A percentile compares a stretch with the other conserved stretches of the same genome.
Conservation (phyloP, 2,888 invertebrate genomes). For the Tachina lurida region DNA sequence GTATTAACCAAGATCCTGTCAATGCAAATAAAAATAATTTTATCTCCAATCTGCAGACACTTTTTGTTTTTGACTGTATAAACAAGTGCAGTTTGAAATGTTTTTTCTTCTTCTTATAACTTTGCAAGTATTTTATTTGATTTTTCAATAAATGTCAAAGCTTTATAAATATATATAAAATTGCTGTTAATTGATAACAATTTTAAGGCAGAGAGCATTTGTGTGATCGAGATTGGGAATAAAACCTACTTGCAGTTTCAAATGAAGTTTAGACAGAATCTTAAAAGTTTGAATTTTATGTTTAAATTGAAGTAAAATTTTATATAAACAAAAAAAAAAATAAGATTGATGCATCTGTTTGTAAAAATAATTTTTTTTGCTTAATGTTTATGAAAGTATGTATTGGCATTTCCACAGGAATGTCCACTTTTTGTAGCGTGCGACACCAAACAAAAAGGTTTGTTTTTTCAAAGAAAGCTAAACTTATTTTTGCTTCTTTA, state of each 20-base stretch:
- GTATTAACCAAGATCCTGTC: background rate
- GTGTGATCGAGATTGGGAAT: slow-evolving; percentile 24
- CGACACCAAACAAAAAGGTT: too few species aligned
- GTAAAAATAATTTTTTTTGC: too few species aligned
- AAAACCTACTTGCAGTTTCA: slow-evolving; percentile 47
- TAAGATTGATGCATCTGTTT: too few species aligned
- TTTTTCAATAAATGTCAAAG: slow-evolving; percentile 49
- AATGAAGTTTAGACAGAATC: slow-evolving; percentile 9
- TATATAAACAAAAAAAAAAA: too few species aligned
- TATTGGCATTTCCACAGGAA: too few species aligned
- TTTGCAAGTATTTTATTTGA: background rate
- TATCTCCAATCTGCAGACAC: background rate
- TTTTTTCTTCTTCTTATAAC: background rate
- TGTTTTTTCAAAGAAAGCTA: too few species aligned
- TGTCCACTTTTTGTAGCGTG: too few species aligned
- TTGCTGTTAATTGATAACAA: slow-evolving; percentile 38
- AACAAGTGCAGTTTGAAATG: background rate
- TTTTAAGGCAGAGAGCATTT: slow-evolving; percentile 14
- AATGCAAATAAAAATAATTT: background rate
- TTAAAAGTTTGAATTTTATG: background rate
- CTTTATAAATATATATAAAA: slow-evolving; percentile 38
- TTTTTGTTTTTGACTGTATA: too few species aligned
- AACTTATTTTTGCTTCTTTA: too few species aligned
- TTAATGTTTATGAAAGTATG: too few species aligned
- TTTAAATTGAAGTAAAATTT: too few species aligned